Base-by-base conservation (phyloP, 2,113 vertebrate genomes). In the Steatornis caripensis region DNA sequence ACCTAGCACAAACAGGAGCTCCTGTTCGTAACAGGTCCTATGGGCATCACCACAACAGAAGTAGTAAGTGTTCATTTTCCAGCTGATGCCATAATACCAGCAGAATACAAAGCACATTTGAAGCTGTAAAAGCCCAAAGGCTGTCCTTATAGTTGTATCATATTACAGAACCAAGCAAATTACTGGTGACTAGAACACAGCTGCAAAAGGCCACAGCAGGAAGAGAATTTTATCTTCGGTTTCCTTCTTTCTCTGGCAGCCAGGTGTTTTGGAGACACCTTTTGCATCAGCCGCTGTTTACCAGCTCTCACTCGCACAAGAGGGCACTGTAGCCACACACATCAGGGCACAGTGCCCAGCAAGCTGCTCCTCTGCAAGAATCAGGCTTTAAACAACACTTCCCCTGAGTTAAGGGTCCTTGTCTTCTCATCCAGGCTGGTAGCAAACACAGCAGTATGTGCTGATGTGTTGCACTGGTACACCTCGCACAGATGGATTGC, bases 291-390 rank as follows among this genome's bases (percentile, higher is more conserved):
- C 18, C 4, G 5, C 43, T 7, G 43, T 6, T 68, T 5, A 1
- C 8, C 66, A 7, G 66, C n/a, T 6, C 65, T 62, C 43, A 2
- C 43, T 53, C n/a, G 37, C 97, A 75, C 96, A 48, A 97, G 97
- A 94, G 96, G 97, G 97, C 97, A 94, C 87, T 95, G 76, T 1
- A 89, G 62, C 20, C 77, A 7, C 87, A 4, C 70, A 2, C 69
- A 95, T 34, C 57, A 6, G 37, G 37, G 32, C 41, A 2, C 19
- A 5, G 69, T 0, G 68, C 51, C 51, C 53, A 7, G 36, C 37
- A 3, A 3, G 9, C 8, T 7, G 12, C 0, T 9, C 39, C 0
- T 1, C 15, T 2, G 10, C 68, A 14, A 14, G 20, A 27, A 5
- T 17, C 21, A 1, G 48, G 7, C 45, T 76, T 16, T 2, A 0